These are phyloP conservation scores for Philereme vetulata DNA, from an alignment of 2,888 invertebrate species.

Conservation along the genomic window DNA sequence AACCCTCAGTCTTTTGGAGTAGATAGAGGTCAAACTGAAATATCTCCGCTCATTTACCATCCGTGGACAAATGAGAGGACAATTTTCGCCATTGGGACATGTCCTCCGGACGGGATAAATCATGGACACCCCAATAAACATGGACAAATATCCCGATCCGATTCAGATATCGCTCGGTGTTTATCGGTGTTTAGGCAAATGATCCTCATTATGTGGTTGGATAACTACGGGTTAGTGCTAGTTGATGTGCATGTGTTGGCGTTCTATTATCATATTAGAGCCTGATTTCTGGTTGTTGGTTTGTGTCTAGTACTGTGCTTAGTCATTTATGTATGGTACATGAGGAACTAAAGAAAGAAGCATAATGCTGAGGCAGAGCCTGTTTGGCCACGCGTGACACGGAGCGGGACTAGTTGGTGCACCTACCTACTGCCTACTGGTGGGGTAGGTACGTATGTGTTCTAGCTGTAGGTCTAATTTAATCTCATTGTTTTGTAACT, in stretches of 20 bases:
- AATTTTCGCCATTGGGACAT: constrained; percentile 60
- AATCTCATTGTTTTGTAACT: no score
- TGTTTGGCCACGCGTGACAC: no score
- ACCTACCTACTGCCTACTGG: no score
- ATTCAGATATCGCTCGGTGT: constrained; percentile 31
- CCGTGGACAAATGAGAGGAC: constrained; percentile 62
- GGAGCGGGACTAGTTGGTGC: no score
- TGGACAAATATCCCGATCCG: constrained; percentile 46
- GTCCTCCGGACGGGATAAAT: constrained; percentile 58
- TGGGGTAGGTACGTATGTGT: no score
- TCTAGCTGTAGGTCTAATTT: no score
- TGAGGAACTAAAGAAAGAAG: no score
- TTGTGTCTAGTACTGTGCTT: no score
- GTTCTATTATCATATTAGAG: constrained; percentile 4
- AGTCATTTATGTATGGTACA: no score
- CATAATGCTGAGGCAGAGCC: no score
- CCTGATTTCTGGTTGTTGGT: no score
- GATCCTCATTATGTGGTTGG: constrained; percentile 29
- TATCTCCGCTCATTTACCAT: constrained; percentile 61
- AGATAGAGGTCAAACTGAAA: constrained; percentile 50
- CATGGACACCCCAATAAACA: constrained; percentile 65
- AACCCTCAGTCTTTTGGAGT: constrained; percentile 17
- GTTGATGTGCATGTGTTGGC: constrained; percentile 3
- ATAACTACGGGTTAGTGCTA: not conserved
- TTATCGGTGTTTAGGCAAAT: constrained; percentile 34